phyloP scores from a whole-genome alignment of 1,140 invertebrate genomes.

The Heliconius nattereri region DNA sequence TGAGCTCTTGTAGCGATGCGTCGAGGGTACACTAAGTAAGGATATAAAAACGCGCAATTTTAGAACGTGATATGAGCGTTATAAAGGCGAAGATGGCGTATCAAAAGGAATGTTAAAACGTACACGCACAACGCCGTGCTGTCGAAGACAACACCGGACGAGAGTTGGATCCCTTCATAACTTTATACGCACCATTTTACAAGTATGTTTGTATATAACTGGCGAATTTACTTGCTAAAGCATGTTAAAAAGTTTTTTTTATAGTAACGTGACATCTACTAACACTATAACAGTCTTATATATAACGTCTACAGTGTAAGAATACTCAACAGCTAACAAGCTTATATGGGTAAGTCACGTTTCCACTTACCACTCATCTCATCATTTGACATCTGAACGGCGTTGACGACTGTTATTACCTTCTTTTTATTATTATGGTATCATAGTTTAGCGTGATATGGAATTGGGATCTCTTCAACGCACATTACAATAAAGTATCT shows the following conservation, averaged over 20 bases:
- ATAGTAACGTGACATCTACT: conserved; percentile 44
- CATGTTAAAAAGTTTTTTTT: conserved; percentile 22
- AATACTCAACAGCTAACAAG: conserved; percentile 57
- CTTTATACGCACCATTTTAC: conserved; percentile 55
- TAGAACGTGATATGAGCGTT: conserved; percentile 41
- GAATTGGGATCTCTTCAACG: not conserved
- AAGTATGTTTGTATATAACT: conserved; percentile 46
- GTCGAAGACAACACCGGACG: conserved; percentile 75
- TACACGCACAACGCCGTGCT: conserved; percentile 63
- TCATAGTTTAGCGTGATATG: not conserved
- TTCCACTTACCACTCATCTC: conserved; percentile 49
- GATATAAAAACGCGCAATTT: conserved; percentile 48
- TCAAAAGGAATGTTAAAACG: conserved; percentile 29
- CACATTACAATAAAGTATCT: not conserved
- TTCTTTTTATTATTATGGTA: conserved; percentile 11
- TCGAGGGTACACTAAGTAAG: conserved; percentile 70
- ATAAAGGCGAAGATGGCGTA: conserved; percentile 57
- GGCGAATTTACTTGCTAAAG: not conserved
- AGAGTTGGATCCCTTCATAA: conserved; percentile 72
- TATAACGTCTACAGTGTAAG: conserved; percentile 47
- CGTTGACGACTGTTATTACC: conserved; percentile 17
- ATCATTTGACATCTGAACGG: conserved; percentile 39
- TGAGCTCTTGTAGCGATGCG: conserved; percentile 67
- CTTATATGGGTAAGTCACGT: conserved; percentile 58
- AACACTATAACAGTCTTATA: conserved; percentile 42